Base-by-base conservation (phyloP, 2,888 invertebrate species). In the Conomelus anceps region DNA sequence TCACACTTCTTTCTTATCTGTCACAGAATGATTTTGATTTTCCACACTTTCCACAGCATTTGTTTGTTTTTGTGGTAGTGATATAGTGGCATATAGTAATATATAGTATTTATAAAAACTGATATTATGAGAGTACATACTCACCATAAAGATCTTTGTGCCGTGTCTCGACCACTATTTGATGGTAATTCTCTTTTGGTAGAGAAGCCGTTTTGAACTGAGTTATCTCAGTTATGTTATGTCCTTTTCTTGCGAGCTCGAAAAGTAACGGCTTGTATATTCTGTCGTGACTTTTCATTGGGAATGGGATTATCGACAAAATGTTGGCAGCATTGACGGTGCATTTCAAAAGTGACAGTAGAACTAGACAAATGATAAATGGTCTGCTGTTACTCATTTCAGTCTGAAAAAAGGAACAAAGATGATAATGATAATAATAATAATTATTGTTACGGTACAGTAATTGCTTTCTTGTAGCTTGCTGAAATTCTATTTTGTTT, bases 271-370 rank as follows among this genome's bases (percentile, higher is more conserved):
- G 86, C 13, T 86, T 86, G 24, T 86, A 86, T 86, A 86, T 29
- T 22, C 24, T 24, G n/a, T 86, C 86, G n/a, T 86, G 86, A n/a
- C 86, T 86, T 26, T 23, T 86, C 86, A 86, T 86, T 22, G 86
- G 86, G 24, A 23, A 86, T 23, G 86, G 86, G 17, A 86, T 86
- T 26, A 86, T 24, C 9, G 86, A 86, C 22, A 86, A 26, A 26
- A 86, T 86, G n/a, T 29, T 86, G 86, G 86, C 86, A n/a, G 63
- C 63, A n/a, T 63, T 63, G 3, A n/a, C 13, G 63, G 63, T n/a
- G n/a, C 63, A 63, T 20, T 63, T 63, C 13, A 63, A n/a, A 63
- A 63, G n/a, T 63, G 63, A n/a, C n/a, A 63, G 63, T n/a, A 63
- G n/a, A 63, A n/a, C 13, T n/a, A 63, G 63, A n/a, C 63, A 63